Percentiles rank a stretch among this genome's conserved stretches.
These are phyloP conservation scores for Psylliodes chrysocephalus DNA, from an alignment of 2,888 invertebrate species.

Conservation along the genomic window DNA sequence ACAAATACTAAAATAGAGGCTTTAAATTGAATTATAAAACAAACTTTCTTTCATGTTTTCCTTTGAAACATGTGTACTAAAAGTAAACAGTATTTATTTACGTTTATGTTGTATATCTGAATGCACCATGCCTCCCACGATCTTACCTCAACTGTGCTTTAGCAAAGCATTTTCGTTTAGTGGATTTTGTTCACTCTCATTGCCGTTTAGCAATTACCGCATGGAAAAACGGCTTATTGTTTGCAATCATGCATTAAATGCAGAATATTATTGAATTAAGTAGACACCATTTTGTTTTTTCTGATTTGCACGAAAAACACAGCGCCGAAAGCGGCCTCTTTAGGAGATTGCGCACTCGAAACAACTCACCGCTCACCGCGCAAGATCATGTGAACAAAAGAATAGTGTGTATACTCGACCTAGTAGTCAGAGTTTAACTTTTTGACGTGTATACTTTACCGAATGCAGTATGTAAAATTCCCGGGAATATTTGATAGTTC, in stretches of 20 bases:
- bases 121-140: conserved; percentile 34
- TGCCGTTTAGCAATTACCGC: conserved; percentile 11
- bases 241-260: conserved; percentile 53
- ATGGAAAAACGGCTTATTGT: conserved; percentile 17
- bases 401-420: background rate
- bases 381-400: background rate
- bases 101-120: conserved; percentile 27
- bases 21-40: background rate
- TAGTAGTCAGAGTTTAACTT: background rate
- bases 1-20: background rate
- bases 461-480: no score
- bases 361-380: background rate
- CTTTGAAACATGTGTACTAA: conserved; percentile 9
- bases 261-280: conserved; percentile 58
- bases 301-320: conserved; percentile 41
- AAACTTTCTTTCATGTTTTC: conserved; percentile 12
- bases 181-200: conserved; percentile 26
- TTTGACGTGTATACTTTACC: background rate
- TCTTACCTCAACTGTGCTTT: conserved; percentile 20
- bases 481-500: no score
- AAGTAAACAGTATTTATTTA: conserved; percentile 30
- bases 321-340: conserved; percentile 34
- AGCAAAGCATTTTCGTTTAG: conserved; percentile 16
- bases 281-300: conserved; percentile 65
- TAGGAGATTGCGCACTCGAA: conserved; percentile 20